Base-by-base conservation (phyloP, 2,113 vertebrate species). In the Phrynosoma blainvillii region DNA sequence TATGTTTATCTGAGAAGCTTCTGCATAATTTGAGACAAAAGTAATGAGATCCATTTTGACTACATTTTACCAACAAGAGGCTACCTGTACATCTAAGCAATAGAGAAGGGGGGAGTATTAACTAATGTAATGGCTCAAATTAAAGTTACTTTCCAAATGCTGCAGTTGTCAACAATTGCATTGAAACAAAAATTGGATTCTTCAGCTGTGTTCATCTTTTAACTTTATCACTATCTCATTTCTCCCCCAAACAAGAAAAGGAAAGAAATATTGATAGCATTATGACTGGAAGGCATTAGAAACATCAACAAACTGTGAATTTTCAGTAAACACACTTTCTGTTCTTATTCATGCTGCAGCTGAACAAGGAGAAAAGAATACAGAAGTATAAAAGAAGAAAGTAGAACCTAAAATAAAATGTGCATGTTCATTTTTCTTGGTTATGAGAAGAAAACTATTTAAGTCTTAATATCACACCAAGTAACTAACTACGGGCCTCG, bases 241-340 rank as follows among this genome's bases (percentile, higher is more conserved):
- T 79, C 25, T 32, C 36, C 16, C 30, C 27, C 23, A 13, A 16
- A 52, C 12, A 62, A 2, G 32, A 76, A 74, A 21, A 52, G 78
- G 36, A 91, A 87, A 84, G 25, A 27, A 74, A 47, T 7, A 77
- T 78, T 59, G 82, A 56, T 80, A 87, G 85, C 47, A 71, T 32
- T 40, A 59, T 59, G n/a, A 59, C 47, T 80, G 79, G 78, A 70
- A 79, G 62, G 59, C 52, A 87, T 87, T 73, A 25, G 12, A 78
- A 85, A 2, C 0, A 11, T 4, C 30, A 30, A 73, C 40, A 25
- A 84, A 25, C 0, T 10, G 5, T 23, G 66, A 80, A 71, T 52
- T 80, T 86, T 80, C 77, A 36, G n/a, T 80, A 86, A 86, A 56
- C 85, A 79, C 62, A 20, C 79, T 36, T 80, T 87, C 85, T 79